Base-by-base conservation (phyloP, 2,888 invertebrate species). In the Tipula vernalis region DNA sequence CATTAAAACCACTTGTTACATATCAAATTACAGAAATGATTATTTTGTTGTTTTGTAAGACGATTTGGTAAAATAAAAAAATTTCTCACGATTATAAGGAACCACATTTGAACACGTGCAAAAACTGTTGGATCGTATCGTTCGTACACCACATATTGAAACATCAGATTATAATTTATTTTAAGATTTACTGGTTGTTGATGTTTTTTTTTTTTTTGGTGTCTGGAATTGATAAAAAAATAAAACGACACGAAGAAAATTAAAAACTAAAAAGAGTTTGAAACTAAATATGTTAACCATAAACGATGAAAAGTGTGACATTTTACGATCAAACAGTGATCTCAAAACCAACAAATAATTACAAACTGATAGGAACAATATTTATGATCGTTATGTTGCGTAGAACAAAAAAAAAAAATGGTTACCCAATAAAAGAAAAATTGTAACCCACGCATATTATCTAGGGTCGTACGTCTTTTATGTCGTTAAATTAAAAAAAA, bases 1-100 rank as follows among this genome's bases (percentile, higher is more conserved):
- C 84, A 84, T 84, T 39, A 84, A 84, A 84, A 84, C 84, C 84
- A 84, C 84, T 84, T 84, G 84, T 84, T 84, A 39, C 84, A 84
- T 84, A 36, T 84, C 84, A 84, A 39, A 84, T 84, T 84, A 84
- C 84, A 39, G 28, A 28, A 71, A 39, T 84, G 84, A 84, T 41
- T 15, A 84, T 28, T 28, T 28, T 39, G 71, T 28, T 39, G 71
- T 71, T 71, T 28, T 71, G 28, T 71, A 28, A 28, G 71, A 71
- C 28, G 15, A 71, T 71, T 71, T 71, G 6, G 71, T 71, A 71
- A 5, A 5, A 51, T 28, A 51, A 15, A 51, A 51, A 15, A 83
- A 5, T 84, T 84, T 84, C 84, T 84, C 84, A 84, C 84, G 84
- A 84, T 84, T 41, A 84, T 13, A 84, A 84, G 84, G 84, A 84